Evolutionary conservation across 2,888 invertebrate species (phyloP).

Genomic region (Hyppa rectilinea): DNA sequence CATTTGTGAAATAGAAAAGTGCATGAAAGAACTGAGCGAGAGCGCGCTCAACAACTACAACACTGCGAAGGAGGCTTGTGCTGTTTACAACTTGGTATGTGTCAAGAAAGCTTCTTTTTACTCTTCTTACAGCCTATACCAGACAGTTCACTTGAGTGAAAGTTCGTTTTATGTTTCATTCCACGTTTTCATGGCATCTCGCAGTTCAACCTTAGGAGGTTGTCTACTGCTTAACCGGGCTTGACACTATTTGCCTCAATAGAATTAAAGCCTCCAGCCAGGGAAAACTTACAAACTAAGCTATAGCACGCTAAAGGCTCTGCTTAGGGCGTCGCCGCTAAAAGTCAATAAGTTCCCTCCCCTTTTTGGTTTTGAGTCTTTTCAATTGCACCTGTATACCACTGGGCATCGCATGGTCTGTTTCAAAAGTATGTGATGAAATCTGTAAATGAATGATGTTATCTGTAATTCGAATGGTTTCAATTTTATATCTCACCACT

Average conservation of each 20-base stretch:
- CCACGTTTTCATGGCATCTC: too few species aligned
- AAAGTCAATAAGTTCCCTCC: neutral
- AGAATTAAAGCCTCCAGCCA: too few species aligned
- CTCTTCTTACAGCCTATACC: neutral
- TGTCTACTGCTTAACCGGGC: too few species aligned
- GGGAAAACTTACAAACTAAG: too few species aligned
- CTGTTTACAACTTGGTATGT: constrained; percentile 78
- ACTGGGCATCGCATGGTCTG: neutral
- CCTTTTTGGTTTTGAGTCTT: neutral
- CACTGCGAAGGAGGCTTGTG: constrained; percentile 78
- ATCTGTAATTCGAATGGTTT: too few species aligned
- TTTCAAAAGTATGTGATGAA: neutral
- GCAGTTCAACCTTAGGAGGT: too few species aligned
- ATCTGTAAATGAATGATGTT: neutral
- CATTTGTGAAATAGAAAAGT: constrained; percentile 80
- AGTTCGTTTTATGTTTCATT: neutral
- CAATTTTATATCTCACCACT: too few species aligned
- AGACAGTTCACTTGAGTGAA: neutral
- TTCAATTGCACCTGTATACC: neutral
- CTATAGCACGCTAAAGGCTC: too few species aligned
- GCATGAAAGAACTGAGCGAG: constrained; percentile 74
- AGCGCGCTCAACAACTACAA: constrained; percentile 72
- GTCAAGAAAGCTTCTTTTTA: neutral
- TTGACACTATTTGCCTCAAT: too few species aligned
- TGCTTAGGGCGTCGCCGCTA: too few species aligned